These are phyloP conservation scores for Mesochorus sp. DNA, from an alignment of 2,888 invertebrate species.

Conservation along the genomic window DNA sequence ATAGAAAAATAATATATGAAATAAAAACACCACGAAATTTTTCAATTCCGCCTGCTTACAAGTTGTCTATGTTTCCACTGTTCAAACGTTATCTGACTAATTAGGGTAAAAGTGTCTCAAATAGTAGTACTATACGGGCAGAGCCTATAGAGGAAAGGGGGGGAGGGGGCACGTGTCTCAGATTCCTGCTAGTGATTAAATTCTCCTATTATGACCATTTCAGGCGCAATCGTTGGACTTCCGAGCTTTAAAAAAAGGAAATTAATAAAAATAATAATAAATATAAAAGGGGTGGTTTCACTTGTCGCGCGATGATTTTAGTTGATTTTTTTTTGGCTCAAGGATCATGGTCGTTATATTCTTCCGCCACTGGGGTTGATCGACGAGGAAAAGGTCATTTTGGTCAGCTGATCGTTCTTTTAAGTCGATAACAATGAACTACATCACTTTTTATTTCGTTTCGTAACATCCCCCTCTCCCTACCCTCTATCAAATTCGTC, in stretches of 20 bases:
- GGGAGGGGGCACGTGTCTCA: slow-evolving; percentile 41
- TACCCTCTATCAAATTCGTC: neutral
- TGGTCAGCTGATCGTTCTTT: slow-evolving; percentile 42
- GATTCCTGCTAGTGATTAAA: slow-evolving; percentile 44
- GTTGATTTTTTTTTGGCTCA: slow-evolving; percentile 7
- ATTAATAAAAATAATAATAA: neutral
- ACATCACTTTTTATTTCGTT: neutral
- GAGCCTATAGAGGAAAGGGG: too few species aligned
- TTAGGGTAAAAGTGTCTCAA: slow-evolving; percentile 58
- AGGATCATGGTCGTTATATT: neutral
- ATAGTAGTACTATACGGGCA: neutral
- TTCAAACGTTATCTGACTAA: slow-evolving; percentile 36
- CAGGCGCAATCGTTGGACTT: slow-evolving; percentile 46
- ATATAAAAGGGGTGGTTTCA: neutral
- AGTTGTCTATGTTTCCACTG: neutral
- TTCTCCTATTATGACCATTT: slow-evolving; percentile 48
- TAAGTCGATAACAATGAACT: slow-evolving; percentile 26
- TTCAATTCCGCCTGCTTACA: slow-evolving; percentile 29
- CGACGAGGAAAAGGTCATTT: slow-evolving; percentile 42
- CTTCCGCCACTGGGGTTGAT: slow-evolving; percentile 39
- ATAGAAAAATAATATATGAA: slow-evolving; percentile 1
- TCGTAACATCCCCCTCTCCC: neutral
- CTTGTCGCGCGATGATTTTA: slow-evolving; percentile 1
- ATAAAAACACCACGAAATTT: slow-evolving; percentile 21
- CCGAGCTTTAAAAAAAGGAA: slow-evolving; percentile 1